Evolutionary conservation across 2,797 vertebrate species (phyloP).

Genomic region (Chiloscyllium punctatum): DNA sequence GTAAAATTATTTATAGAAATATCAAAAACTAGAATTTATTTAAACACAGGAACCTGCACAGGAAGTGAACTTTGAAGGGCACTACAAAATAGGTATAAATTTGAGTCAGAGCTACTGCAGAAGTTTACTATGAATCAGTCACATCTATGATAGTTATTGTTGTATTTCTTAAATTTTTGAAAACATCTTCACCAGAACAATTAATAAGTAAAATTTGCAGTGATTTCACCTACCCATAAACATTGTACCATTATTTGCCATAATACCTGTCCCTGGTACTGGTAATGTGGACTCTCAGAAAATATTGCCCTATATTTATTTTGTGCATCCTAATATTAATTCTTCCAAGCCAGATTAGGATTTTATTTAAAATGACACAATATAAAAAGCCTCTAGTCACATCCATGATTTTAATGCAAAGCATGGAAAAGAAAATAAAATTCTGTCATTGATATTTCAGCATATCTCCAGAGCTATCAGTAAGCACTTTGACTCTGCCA

Average conservation of each 20-base stretch:
- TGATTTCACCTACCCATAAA: background rate
- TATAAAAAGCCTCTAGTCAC: background rate
- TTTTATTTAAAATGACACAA: slow-evolving; percentile 1
- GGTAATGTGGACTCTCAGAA: background rate
- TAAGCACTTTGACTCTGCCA: background rate
- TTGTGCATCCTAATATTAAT: background rate
- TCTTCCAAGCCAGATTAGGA: background rate
- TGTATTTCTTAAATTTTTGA: background rate
- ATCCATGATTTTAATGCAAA: background rate
- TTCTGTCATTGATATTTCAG: background rate
- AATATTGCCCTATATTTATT: background rate
- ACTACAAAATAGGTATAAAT: background rate
- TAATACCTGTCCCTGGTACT: background rate
- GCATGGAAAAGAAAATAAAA: background rate
- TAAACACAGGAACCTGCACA: background rate
- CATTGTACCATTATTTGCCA: background rate
- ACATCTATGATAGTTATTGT: background rate
- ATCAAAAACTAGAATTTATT: background rate
- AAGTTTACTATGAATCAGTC: background rate
- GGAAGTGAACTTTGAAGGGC: background rate
- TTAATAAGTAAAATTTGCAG: background rate
- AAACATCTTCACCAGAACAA: background rate
- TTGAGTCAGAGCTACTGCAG: background rate
- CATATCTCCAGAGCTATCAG: background rate
- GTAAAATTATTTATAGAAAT: background rate